Percentiles rank a stretch among this genome's conserved stretches.
phyloP scores from a whole-genome alignment of 2,888 invertebrate species.

The Sarcophaga variegata region DNA sequence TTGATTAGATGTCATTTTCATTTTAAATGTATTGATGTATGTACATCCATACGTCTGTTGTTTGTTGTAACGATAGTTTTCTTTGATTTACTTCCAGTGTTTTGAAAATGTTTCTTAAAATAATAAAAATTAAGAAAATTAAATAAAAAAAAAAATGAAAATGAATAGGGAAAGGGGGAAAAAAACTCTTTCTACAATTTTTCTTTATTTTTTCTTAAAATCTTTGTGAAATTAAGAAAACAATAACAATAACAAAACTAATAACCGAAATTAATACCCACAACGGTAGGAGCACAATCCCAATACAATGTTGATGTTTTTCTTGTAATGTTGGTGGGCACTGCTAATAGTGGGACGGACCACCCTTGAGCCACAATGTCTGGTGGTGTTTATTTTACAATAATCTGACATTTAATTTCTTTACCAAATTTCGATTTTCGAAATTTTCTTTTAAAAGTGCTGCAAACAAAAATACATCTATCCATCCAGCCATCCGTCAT shows the following conservation, averaged over 20 bases:
- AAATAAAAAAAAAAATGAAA: slow-evolving; percentile 20
- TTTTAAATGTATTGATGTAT: not conserved
- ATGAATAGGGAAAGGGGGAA: not conserved
- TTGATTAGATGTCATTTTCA: slow-evolving; percentile 29
- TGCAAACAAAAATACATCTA: slow-evolving; percentile 35
- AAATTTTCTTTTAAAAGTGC: slow-evolving; percentile 38
- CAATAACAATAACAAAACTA: slow-evolving; percentile 68
- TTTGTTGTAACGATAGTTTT: slow-evolving; percentile 44
- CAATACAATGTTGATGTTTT: slow-evolving; percentile 5
- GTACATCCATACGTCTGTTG: not conserved
- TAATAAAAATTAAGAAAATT: slow-evolving; percentile 65
- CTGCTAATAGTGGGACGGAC: slow-evolving; percentile 36
- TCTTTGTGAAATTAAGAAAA: slow-evolving; percentile 69
- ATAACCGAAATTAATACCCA: slow-evolving; percentile 69
- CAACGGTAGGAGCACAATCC: slow-evolving; percentile 27
- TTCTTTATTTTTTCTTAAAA: slow-evolving; percentile 31
- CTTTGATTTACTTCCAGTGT: slow-evolving; percentile 58
- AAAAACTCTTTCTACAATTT: not conserved
- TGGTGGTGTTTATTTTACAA: slow-evolving; percentile 42
- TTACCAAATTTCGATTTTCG: slow-evolving; percentile 9
- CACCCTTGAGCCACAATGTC: slow-evolving; percentile 55
- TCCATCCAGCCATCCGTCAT: too few species aligned
- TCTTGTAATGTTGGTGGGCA: slow-evolving; percentile 54
- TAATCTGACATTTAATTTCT: slow-evolving; percentile 15
- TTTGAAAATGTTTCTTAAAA: slow-evolving; percentile 66